These are phyloP conservation scores for Chironomus riparius DNA, from an alignment of 2,888 invertebrate genomes.

Conservation along the genomic window DNA sequence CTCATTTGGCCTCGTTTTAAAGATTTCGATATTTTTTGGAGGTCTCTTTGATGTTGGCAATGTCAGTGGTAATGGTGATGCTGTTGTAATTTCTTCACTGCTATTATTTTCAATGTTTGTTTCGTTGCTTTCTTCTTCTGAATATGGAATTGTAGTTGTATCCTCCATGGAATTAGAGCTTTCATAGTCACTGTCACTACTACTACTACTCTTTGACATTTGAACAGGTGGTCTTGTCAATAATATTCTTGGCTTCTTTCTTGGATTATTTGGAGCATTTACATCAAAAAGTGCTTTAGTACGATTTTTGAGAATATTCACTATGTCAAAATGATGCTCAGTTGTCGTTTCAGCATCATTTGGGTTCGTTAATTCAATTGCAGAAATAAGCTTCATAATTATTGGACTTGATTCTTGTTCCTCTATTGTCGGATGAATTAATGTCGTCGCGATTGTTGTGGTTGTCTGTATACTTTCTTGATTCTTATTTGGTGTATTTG, in stretches of 20 bases:
- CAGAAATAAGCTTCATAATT: not conserved
- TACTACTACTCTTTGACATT: not conserved
- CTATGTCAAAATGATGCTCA: too few species aligned
- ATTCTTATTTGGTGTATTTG: not conserved
- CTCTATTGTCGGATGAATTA: not conserved
- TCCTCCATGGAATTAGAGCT: not conserved
- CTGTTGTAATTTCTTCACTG: constrained; percentile 12
- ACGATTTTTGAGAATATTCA: too few species aligned
- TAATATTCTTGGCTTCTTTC: not conserved
- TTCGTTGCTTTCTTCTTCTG: constrained; percentile 7
- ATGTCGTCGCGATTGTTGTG: not conserved
- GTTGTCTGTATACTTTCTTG: not conserved
- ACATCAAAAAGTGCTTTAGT: too few species aligned
- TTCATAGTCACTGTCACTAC: not conserved
- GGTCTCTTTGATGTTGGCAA: not conserved
- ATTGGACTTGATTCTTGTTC: not conserved
- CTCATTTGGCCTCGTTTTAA: constrained; percentile 33
- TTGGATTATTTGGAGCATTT: not conserved
- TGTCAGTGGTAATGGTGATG: not conserved
- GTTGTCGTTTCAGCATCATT: not conserved
- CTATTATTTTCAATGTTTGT: constrained; percentile 9
- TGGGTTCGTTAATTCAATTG: not conserved
- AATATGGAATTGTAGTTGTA: not conserved
- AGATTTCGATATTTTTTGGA: constrained; percentile 20
- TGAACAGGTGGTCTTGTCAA: not conserved